Percentiles rank a stretch among this genome's conserved stretches.
These are phyloP conservation scores for Microplitis manilae DNA, from an alignment of 2,888 invertebrate genomes.

Conservation along the genomic window DNA sequence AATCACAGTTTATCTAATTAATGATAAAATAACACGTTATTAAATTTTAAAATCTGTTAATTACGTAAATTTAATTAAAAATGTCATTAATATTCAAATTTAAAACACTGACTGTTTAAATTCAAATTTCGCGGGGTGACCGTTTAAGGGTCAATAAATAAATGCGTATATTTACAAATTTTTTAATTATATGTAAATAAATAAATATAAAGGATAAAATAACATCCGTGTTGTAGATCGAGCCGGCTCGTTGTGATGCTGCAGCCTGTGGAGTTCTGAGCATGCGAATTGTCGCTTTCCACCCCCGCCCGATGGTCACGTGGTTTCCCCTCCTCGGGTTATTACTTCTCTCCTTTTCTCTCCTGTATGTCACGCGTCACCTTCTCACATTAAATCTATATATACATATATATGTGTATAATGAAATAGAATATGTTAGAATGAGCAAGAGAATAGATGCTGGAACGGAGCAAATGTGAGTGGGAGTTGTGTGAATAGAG, in stretches of 20 bases:
- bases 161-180: neutral
- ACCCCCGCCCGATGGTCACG: constrained; percentile 69
- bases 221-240: constrained; percentile 43
- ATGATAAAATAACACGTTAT: neutral
- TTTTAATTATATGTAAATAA: constrained; percentile 4
- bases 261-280: constrained; percentile 69
- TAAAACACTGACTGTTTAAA: too few species aligned
- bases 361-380: neutral
- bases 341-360: constrained; percentile 40
- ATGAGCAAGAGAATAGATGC: neutral
- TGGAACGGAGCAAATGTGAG: neutral
- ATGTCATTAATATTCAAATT: neutral
- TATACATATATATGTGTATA: neutral
- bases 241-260: constrained; percentile 52
- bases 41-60: neutral
- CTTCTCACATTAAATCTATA: constrained; percentile 23
- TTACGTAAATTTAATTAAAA: neutral
- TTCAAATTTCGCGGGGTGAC: too few species aligned
- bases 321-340: constrained; percentile 55
- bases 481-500: neutral
- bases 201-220: constrained; percentile 2
- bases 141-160: neutral
- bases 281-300: constrained; percentile 70
- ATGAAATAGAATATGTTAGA: neutral
- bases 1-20: neutral